These are phyloP conservation scores for Ochlodes sylvanus DNA, from an alignment of 2,888 invertebrate genomes.

Conservation along the genomic window DNA sequence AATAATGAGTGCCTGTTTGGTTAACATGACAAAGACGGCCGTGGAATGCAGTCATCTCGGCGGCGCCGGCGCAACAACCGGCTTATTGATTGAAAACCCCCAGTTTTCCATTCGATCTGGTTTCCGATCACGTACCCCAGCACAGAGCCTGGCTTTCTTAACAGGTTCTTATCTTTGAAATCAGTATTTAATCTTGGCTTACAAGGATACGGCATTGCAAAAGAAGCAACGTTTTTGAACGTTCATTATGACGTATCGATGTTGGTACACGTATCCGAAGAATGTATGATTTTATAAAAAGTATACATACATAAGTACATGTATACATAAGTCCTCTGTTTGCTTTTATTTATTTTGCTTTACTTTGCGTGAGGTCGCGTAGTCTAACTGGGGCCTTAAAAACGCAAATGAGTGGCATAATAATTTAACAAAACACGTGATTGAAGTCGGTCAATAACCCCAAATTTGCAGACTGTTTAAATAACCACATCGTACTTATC, in stretches of 20 bases:
- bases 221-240: constrained; percentile 3
- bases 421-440: neutral
- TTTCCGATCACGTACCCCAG: constrained; percentile 64
- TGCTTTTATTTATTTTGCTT: neutral
- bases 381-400: no score
- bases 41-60: constrained; percentile 73
- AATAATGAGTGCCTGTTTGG: constrained; percentile 77
- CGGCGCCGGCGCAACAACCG: constrained; percentile 59
- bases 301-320: no score
- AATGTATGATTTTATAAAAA: no score
- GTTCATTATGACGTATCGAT: constrained; percentile 5
- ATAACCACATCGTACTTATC: neutral
- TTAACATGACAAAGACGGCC: constrained; percentile 77
- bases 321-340: no score
- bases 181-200: constrained; percentile 26
- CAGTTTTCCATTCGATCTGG: constrained; percentile 73
- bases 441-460: neutral
- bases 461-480: constrained; percentile 1
- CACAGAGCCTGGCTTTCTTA: constrained; percentile 48
- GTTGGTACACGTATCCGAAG: constrained; percentile 7
- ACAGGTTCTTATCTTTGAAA: constrained; percentile 38
- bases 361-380: no score
- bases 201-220: constrained; percentile 24
- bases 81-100: constrained; percentile 60
- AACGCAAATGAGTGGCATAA: neutral